These are phyloP conservation scores for Ctenochaetus hawaiiensis DNA, from an alignment of 2,797 vertebrate genomes.

Conservation along the genomic window DNA sequence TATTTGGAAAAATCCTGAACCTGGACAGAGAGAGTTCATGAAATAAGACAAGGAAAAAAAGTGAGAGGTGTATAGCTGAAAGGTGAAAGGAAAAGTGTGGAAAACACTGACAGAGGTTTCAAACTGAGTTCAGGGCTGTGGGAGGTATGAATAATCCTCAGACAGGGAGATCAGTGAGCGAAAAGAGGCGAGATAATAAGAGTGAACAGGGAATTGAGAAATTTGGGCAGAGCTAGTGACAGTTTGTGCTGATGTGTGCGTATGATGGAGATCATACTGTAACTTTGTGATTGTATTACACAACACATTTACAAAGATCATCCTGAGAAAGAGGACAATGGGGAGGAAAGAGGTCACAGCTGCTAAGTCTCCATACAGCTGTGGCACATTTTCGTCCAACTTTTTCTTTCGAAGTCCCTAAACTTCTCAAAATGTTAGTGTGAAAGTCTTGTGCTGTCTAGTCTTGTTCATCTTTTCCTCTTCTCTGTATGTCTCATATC, in stretches of 20 bases:
- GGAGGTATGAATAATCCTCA: conserved; percentile 18
- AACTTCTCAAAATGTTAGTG: background rate
- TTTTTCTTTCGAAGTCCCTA: background rate
- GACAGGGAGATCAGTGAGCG: background rate
- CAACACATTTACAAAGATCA: conserved; percentile 48
- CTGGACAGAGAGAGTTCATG: background rate
- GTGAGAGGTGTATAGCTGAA: background rate
- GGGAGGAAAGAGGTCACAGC: conserved; percentile 62
- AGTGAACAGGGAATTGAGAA: conserved; percentile 42
- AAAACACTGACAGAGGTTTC: background rate
- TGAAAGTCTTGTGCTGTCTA: background rate
- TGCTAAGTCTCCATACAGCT: conserved; percentile 56
- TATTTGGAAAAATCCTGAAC: background rate
- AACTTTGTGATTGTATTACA: conserved; percentile 51
- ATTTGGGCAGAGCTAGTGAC: conserved; percentile 24
- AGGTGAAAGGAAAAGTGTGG: background rate
- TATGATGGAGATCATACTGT: conserved; percentile 40
- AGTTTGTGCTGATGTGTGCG: conserved; percentile 37
- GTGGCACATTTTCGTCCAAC: conserved; percentile 40
- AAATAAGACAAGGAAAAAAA: background rate
- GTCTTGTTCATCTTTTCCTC: background rate
- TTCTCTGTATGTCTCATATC: background rate
- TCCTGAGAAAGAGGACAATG: conserved; percentile 35
- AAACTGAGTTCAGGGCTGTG: background rate
- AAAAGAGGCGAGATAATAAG: background rate